phyloP scores from a whole-genome alignment of 2,888 invertebrate species.

The Neria commutata region DNA sequence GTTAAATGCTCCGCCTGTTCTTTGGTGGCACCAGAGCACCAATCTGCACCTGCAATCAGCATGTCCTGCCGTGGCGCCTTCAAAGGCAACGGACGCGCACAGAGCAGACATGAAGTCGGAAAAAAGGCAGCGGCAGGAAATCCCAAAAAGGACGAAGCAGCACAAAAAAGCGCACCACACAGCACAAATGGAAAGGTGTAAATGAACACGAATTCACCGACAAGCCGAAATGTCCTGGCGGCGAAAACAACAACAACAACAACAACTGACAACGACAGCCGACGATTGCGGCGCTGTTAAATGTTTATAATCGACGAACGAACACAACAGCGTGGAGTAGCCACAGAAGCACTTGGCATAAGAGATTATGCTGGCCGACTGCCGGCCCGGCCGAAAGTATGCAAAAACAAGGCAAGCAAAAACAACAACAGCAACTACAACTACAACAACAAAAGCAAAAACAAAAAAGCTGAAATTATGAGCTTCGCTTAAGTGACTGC shows the following conservation, averaged over 20 bases:
- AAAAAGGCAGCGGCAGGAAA: not conserved
- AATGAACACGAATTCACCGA: constrained; percentile 39
- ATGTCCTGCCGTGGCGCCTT: not conserved
- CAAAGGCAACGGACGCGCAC: not conserved
- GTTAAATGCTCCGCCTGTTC: not conserved
- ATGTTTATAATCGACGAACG: too few species aligned
- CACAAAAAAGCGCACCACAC: constrained; percentile 19
- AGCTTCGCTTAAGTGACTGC: constrained; percentile 2
- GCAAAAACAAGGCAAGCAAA: not conserved
- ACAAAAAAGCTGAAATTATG: not conserved
- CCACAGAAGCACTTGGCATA: too few species aligned
- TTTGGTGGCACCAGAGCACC: not conserved
- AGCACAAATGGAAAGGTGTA: constrained; percentile 45
- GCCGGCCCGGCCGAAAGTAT: not conserved
- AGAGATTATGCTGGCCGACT: constrained; percentile 2
- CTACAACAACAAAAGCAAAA: not conserved
- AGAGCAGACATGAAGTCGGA: not conserved
- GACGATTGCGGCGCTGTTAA: too few species aligned
- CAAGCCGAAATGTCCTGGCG: not conserved
- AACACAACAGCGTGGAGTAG: not conserved
- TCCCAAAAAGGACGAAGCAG: not conserved
- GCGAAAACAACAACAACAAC: not conserved
- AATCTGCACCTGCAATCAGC: not conserved
- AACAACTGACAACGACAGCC: too few species aligned
- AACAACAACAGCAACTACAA: too few species aligned